Conservation (phyloP, 1,140 invertebrate genomes). For the Leptopilina boulardi region DNA sequence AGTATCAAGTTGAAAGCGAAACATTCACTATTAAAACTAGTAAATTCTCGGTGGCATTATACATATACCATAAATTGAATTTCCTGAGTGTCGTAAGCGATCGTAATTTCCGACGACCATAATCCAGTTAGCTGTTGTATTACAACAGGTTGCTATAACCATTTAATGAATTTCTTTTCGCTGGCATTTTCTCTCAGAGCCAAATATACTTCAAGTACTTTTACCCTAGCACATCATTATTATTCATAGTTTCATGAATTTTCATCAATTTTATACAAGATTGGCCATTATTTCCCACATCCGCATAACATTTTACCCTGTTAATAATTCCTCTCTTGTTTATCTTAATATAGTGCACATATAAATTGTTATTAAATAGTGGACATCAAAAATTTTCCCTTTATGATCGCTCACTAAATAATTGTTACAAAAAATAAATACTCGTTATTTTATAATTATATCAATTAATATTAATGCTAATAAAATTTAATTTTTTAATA, state of each 20-base stretch:
- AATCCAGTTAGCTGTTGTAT: conserved; percentile 47
- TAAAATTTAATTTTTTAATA: no score
- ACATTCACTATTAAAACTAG: conserved; percentile 16
- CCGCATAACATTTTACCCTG: conserved; percentile 39
- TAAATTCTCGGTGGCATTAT: background rate
- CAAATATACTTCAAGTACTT: conserved; percentile 52
- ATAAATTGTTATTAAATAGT: background rate
- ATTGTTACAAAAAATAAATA: no score
- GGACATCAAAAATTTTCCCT: background rate
- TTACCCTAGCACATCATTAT: conserved; percentile 58
- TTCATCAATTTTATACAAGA: conserved; percentile 60
- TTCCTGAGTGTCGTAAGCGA: conserved; percentile 47
- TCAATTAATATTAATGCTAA: no score
- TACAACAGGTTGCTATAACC: conserved; percentile 51
- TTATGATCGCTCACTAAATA: no score
- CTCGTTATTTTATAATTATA: no score
- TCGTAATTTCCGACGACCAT: conserved; percentile 51
- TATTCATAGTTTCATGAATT: conserved; percentile 74
- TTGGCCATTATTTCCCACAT: conserved; percentile 59
- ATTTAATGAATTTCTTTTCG: conserved; percentile 54
- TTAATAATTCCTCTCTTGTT: background rate
- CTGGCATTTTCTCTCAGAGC: conserved; percentile 42
- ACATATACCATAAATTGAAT: conserved; percentile 50
- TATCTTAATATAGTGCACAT: background rate
- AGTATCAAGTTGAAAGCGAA: background rate